Evolutionary conservation across 2,113 vertebrate species (phyloP), one percentile per base, ranked within the genome.

Genomic region (Collichthys lucidus): DNA sequence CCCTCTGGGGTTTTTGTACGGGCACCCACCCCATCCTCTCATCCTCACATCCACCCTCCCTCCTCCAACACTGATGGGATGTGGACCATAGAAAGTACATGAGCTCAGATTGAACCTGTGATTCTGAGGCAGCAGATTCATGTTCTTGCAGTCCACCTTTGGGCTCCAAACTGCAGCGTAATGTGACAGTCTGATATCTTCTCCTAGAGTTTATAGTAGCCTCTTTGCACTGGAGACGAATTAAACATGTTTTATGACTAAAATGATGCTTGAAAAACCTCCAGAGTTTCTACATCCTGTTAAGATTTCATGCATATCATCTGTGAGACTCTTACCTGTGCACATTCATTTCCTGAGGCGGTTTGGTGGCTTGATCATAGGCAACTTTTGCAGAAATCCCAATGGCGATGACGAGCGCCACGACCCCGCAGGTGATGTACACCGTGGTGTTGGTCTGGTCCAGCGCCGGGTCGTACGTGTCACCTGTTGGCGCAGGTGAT

Each of bases 341-440:
- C 86, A 99, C 98, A 89, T 99, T 99, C 97, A 99, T 99, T 94
- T 99, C 98, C 96, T 97, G 96, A 1, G 98, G 98, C 0, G 97
- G 97, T 57, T 97, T 96, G 70, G 97, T 98, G 20, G 98, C 97
- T 94, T 98, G 97, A 85, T 99, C 98, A 14, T 99, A 99, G 80
- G 98, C 97, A 90, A 99, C 97, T 94, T 99, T 99, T 57, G 94
- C 98, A 14, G 96, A 97, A 91, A 99, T 97, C 8, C 97, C 97
- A 3, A 97, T 96, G 74, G 97, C 94, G 68, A 99, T 96, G 91
- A 99, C 94, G 81, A 98, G 96, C 90, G 97, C 96, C 46, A 99
- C 94, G 82, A 97, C 97, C 62, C 98, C 98, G 66, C 98, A 99
- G 42, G 96, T 97, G 94, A 99, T 98, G 95, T 99, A 99, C 71